A percentile compares a stretch with the other conserved stretches of the same genome.
These are phyloP conservation scores for Lochmaea crataegi DNA, from an alignment of 2,888 invertebrate genomes.

Conservation along the genomic window DNA sequence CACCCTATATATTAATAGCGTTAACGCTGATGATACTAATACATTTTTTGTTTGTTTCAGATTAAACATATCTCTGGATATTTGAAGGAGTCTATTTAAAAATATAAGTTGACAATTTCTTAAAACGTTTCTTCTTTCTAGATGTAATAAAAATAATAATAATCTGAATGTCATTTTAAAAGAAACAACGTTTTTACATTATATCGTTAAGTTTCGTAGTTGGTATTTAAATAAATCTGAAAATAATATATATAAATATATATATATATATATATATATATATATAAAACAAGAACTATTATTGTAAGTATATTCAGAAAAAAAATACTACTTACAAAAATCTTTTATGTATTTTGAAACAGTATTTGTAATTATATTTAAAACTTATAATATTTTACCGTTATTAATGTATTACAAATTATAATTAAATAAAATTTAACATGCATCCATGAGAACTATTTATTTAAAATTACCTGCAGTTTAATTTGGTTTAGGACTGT, in stretches of 20 bases:
- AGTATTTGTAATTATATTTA: slow-evolving; percentile 59
- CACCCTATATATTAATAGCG: too few species aligned
- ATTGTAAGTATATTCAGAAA: slow-evolving; percentile 48
- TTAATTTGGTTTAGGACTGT: too few species aligned
- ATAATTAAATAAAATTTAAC: slow-evolving; percentile 38
- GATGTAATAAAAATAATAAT: slow-evolving; percentile 16
- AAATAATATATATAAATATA: too few species aligned
- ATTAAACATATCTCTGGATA: slow-evolving; percentile 8
- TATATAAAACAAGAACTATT: slow-evolving; percentile 44
- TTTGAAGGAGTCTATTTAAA: slow-evolving; percentile 2
- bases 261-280: too few species aligned
- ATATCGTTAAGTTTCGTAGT: not conserved
- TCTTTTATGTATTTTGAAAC: slow-evolving; percentile 59
- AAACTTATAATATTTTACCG: slow-evolving; percentile 32
- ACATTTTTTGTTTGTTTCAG: slow-evolving; percentile 10
- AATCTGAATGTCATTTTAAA: not conserved
- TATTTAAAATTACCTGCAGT: not conserved
- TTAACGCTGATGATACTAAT: too few species aligned
- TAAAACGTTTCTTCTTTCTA: not conserved
- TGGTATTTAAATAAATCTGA: slow-evolving; percentile 20
- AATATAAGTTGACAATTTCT: slow-evolving; percentile 2
- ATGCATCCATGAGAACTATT: slow-evolving; percentile 24
- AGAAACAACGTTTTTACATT: not conserved
- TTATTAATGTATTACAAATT: slow-evolving; percentile 33
- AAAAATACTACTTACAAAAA: slow-evolving; percentile 41